These are phyloP conservation scores for Laticauda colubrina DNA, from an alignment of 2,113 vertebrate genomes.

Conservation along the genomic window DNA sequence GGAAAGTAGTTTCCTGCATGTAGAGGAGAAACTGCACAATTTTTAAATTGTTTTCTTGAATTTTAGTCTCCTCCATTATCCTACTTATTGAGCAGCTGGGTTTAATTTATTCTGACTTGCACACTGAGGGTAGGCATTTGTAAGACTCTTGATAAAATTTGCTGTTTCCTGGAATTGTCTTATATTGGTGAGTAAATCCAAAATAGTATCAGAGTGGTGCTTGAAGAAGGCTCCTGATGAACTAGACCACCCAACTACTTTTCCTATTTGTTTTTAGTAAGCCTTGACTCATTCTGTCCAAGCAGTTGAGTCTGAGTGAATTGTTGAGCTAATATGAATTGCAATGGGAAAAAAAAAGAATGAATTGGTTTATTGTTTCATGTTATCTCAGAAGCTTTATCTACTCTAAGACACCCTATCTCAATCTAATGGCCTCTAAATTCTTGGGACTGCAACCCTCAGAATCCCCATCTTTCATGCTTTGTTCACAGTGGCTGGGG, in stretches of 20 bases:
- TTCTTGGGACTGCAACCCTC: neutral
- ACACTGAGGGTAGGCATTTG: conserved; percentile 62
- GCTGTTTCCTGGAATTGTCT: conserved; percentile 43
- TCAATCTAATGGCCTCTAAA: neutral
- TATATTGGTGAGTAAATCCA: neutral
- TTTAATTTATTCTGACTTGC: conserved; percentile 73
- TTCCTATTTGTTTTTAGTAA: neutral
- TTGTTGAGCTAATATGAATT: conserved; percentile 11
- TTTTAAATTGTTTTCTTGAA: conserved; percentile 50
- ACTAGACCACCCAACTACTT: neutral
- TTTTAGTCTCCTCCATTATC: conserved; percentile 45
- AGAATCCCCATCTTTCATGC: neutral
- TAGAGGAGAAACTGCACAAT: conserved; percentile 43
- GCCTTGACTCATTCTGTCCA: conserved; percentile 7
- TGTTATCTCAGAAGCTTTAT: conserved; percentile 35
- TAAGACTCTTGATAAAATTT: conserved; percentile 51
- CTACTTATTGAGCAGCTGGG: conserved; percentile 63
- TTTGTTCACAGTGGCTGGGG: neutral
- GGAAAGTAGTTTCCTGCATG: conserved; percentile 39
- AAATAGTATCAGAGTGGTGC: neutral
- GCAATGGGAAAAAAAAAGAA: conserved; percentile 19
- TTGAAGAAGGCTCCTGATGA: conserved; percentile 6
- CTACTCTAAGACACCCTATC: neutral
- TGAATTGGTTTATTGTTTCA: conserved; percentile 19
- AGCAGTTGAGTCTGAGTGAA: conserved; percentile 11